Percentiles rank a stretch among this genome's conserved stretches.
Evolutionary conservation across 2,113 vertebrate genomes (phyloP).

Genomic region (Trachemys scripta): DNA sequence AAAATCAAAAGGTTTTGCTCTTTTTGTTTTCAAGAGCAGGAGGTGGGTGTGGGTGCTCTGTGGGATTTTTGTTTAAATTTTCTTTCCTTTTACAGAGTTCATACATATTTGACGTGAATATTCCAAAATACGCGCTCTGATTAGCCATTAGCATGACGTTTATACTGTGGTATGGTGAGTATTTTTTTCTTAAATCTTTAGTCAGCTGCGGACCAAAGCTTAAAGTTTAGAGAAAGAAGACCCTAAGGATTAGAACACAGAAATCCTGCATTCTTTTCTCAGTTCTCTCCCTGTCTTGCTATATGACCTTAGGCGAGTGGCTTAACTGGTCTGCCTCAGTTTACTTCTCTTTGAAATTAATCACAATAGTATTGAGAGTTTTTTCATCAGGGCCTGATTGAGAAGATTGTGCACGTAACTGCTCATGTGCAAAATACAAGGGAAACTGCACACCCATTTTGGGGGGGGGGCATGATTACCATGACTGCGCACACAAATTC

Average conservation of each 20-base stretch:
- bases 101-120: background rate
- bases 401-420: background rate
- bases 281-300: background rate
- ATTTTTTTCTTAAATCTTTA: background rate
- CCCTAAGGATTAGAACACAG: background rate
- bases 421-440: background rate
- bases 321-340: background rate
- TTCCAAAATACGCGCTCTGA: accelerated
- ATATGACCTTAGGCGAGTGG: background rate
- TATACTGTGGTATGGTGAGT: background rate
- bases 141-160: accelerated
- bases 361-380: background rate
- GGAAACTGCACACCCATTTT: background rate
- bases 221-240: background rate
- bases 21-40: background rate
- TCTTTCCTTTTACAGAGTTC: background rate
- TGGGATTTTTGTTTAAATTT: constrained; percentile 17
- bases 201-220: background rate
- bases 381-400: background rate
- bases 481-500: accelerated
- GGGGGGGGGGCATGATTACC: accelerated
- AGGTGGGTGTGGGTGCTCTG: accelerated
- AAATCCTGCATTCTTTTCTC: accelerated
- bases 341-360: background rate
- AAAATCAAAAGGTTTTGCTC: background rate